Evolutionary conservation across 2,888 invertebrate species (phyloP).

Genomic region (Lumbricus terrestris): DNA sequence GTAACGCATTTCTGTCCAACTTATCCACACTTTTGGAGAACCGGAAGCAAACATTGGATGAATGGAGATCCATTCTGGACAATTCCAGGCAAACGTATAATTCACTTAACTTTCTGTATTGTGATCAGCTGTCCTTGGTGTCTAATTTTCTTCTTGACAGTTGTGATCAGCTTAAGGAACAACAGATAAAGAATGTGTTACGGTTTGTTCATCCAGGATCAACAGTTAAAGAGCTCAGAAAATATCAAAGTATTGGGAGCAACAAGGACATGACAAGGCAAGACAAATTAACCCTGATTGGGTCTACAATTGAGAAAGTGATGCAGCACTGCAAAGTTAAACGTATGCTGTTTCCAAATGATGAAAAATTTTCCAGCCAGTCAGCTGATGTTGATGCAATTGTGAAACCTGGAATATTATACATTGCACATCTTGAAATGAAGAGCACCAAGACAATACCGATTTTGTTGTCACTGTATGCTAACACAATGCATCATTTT

Average conservation of each 20-base stretch:
- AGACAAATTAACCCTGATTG: not conserved
- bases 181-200: not conserved
- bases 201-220: constrained; percentile 11
- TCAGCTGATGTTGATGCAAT: not conserved
- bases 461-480: not conserved
- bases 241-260: not conserved
- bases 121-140: not conserved
- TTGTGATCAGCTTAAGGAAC: not conserved
- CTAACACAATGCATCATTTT: not conserved
- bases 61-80: not conserved
- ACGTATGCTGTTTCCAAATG: not conserved
- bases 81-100: not conserved
- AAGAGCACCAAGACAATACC: not conserved
- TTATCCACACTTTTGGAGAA: not conserved
- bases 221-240: not conserved
- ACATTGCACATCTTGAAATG: not conserved
- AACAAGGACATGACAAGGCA: not conserved
- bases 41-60: not conserved
- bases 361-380: not conserved
- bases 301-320: not conserved
- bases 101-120: not conserved
- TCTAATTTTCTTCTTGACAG: not conserved
- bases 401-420: not conserved
- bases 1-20: not conserved
- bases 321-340: not conserved